These are phyloP conservation scores for Enteromius paludinosus DNA, from an alignment of 2,797 vertebrate species.

Conservation along the genomic window DNA sequence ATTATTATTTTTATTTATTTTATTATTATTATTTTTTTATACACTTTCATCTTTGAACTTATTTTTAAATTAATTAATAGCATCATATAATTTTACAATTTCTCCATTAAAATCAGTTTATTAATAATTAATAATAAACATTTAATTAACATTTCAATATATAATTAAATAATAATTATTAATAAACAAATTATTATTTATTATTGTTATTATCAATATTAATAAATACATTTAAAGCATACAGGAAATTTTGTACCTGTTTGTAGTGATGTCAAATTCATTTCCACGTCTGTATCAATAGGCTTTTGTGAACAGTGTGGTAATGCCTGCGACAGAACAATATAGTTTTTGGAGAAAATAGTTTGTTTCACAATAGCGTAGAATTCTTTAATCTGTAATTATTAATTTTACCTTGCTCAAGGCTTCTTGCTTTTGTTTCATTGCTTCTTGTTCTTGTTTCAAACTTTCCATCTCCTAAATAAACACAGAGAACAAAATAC, in stretches of 20 bases:
- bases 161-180: background rate
- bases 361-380: background rate
- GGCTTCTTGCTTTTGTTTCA: conserved; percentile 62
- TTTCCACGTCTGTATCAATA: background rate
- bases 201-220: background rate
- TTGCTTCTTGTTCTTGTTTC: conserved; percentile 61
- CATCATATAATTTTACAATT: background rate
- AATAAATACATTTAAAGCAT: background rate
- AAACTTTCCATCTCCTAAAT: conserved; percentile 62
- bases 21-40: too few species aligned
- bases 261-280: conserved; percentile 38
- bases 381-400: too few species aligned
- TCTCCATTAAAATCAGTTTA: background rate
- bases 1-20: too few species aligned
- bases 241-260: conserved; percentile 44
- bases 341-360: background rate
- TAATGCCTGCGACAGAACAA: conserved; percentile 37
- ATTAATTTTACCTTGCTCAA: conserved; percentile 61
- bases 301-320: conserved; percentile 51
- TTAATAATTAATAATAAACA: background rate
- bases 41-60: background rate
- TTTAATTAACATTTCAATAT: background rate
- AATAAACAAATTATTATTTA: too few species aligned
- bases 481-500: conserved; percentile 11
- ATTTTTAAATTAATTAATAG: too few species aligned